Conservation (phyloP, 2,888 invertebrate species). For the Griposia aprilina region DNA sequence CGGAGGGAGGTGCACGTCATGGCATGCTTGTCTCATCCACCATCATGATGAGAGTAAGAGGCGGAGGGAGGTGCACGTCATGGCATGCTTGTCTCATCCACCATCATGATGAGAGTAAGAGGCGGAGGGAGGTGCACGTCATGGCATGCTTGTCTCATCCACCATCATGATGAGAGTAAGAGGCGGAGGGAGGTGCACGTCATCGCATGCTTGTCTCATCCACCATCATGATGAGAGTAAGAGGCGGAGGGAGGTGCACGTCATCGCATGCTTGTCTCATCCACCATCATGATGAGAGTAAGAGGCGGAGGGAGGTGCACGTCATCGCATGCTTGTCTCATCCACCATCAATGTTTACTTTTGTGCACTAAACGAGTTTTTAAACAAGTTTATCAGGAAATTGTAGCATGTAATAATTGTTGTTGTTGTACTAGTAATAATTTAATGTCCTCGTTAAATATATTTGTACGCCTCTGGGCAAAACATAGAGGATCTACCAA, state of each 20-base stretch:
- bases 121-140: not conserved
- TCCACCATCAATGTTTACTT: conserved; percentile 34
- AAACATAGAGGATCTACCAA: too few species aligned
- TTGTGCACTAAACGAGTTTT: conserved; percentile 31
- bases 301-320: too few species aligned
- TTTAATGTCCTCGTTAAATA: too few species aligned
- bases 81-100: conserved; percentile 24
- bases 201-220: conserved; percentile 25
- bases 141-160: conserved; percentile 25
- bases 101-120: conserved; percentile 14
- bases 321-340: conserved; percentile 20
- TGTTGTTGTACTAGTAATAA: too few species aligned
- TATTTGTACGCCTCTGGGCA: too few species aligned
- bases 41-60: conserved; percentile 11
- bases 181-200: not conserved
- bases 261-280: conserved; percentile 25
- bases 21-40: conserved; percentile 23
- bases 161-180: conserved; percentile 18
- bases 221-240: conserved; percentile 20
- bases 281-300: too few species aligned
- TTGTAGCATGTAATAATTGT: too few species aligned
- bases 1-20: not conserved
- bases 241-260: not conserved
- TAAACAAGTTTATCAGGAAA: conserved; percentile 22
- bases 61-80: not conserved